Conservation (phyloP, 2,113 vertebrate genomes). For the Mixornis gularis region DNA sequence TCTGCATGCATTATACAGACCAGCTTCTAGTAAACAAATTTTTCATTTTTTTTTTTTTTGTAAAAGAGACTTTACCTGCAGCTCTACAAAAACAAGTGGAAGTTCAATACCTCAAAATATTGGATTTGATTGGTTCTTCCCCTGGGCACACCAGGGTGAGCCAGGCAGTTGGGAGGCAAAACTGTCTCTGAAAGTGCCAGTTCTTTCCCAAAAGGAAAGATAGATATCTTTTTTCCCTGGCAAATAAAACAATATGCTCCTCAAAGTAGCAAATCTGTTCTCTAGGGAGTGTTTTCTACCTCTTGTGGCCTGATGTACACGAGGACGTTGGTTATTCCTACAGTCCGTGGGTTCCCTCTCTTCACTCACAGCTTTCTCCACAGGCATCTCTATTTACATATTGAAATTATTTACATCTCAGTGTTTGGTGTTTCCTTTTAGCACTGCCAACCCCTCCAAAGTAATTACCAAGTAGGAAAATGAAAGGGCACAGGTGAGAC, state of each 20-base stretch:
- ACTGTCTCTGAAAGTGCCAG: background rate
- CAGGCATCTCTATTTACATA: background rate
- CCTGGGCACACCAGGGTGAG: background rate
- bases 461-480: background rate
- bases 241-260: background rate
- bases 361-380: background rate
- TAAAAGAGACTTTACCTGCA: background rate
- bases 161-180: background rate
- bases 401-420: background rate
- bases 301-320: background rate
- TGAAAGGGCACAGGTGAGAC: background rate
- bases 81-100: background rate
- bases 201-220: background rate
- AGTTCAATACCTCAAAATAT: background rate
- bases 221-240: background rate
- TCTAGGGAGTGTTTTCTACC: background rate
- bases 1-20: background rate
- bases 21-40: background rate
- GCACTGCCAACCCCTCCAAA: background rate
- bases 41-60: background rate
- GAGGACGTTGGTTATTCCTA: background rate
- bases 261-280: background rate
- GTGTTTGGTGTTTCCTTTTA: background rate
- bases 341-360: background rate
- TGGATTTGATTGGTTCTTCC: background rate